These are phyloP conservation scores for Solenopsis fugax DNA, from an alignment of 1,140 invertebrate genomes.

Conservation along the genomic window DNA sequence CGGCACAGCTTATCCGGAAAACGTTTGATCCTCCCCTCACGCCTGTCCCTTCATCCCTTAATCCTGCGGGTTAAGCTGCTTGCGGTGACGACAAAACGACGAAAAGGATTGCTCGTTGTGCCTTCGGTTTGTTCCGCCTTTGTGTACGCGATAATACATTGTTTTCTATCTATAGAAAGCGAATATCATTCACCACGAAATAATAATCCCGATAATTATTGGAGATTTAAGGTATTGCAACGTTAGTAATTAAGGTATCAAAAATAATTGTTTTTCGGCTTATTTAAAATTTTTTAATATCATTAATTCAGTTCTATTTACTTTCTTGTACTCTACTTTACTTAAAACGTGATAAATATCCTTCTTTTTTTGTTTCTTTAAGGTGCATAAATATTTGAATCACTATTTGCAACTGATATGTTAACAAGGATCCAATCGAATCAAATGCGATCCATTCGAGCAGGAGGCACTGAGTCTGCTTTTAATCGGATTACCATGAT, in stretches of 20 bases:
- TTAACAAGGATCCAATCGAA: slow-evolving; percentile 1
- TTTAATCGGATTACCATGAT: slow-evolving; percentile 59
- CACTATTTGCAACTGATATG: background rate
- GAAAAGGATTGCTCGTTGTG: slow-evolving; percentile 59
- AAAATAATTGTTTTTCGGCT: background rate
- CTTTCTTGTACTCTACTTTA: background rate
- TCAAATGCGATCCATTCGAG: slow-evolving; percentile 38
- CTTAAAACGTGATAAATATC: background rate
- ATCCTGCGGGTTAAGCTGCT: slow-evolving; percentile 73
- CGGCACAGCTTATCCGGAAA: slow-evolving; percentile 70
- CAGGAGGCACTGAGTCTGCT: slow-evolving; percentile 16
- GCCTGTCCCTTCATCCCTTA: slow-evolving; percentile 69
- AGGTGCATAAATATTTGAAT: background rate
- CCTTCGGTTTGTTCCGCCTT: slow-evolving; percentile 28
- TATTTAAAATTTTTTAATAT: background rate
- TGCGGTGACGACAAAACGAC: slow-evolving; percentile 73
- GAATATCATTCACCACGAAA: slow-evolving; percentile 7
- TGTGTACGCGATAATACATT: slow-evolving; percentile 40
- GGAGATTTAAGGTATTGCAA: background rate
- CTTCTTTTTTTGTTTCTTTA: background rate
- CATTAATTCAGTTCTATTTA: background rate
- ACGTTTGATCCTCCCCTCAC: slow-evolving; percentile 73
- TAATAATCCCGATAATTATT: background rate
- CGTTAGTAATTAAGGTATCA: background rate
- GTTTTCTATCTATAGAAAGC: background rate